Percentiles rank a stretch among this genome's conserved stretches.
These are phyloP conservation scores for Crotalus tigris DNA, from an alignment of 2,113 vertebrate species.

Conservation along the genomic window DNA sequence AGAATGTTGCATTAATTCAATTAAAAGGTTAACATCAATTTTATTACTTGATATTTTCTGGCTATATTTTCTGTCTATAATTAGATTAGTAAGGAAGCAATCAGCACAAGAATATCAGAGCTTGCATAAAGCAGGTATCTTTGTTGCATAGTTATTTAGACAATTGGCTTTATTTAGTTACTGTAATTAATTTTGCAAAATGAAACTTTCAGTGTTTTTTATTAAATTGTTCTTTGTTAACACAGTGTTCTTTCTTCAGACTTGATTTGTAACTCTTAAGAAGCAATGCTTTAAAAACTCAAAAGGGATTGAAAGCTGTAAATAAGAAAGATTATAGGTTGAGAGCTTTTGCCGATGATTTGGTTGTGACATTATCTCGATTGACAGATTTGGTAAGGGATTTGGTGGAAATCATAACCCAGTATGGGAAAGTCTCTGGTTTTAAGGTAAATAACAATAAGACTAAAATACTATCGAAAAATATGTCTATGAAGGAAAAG, in stretches of 20 bases:
- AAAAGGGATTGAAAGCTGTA: neutral
- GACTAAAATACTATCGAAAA: too few relatives aligned
- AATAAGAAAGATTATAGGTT: too few relatives aligned
- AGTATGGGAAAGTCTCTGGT: too few relatives aligned
- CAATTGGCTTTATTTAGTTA: neutral
- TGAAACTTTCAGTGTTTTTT: neutral
- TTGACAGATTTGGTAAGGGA: too few relatives aligned
- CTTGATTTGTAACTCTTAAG: neutral
- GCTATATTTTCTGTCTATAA: conserved; percentile 29
- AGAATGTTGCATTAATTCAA: conserved; percentile 21
- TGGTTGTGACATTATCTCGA: too few relatives aligned
- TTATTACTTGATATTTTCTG: neutral
- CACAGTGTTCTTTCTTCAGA: conserved; percentile 12
- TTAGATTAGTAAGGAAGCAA: conserved; percentile 48
- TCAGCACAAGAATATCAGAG: neutral
- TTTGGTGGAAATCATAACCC: too few relatives aligned
- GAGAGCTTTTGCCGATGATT: too few relatives aligned
- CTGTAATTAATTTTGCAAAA: neutral
- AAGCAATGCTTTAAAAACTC: neutral
- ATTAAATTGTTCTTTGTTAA: neutral
- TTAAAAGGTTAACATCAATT: conserved; percentile 45
- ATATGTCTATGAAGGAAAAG: too few relatives aligned
- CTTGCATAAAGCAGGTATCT: conserved; percentile 26
- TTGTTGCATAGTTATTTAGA: neutral
- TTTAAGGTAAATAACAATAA: too few relatives aligned